Evolutionary conservation across 2,888 invertebrate genomes (phyloP), one percentile per base, ranked within the genome.

Genomic region (Poecilus cupreus): DNA sequence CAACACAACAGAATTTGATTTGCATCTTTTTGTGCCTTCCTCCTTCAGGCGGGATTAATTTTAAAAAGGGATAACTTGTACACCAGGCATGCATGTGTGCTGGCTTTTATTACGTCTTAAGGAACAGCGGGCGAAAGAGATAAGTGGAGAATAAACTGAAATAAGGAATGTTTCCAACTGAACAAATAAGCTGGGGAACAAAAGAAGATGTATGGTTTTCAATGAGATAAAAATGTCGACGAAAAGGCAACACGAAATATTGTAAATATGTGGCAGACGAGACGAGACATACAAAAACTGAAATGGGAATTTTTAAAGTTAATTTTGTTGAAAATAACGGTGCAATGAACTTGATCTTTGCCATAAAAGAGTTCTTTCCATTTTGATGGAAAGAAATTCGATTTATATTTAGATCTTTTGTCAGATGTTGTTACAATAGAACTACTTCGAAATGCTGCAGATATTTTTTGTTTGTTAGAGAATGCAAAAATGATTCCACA

Each of bases 81-180:
- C 22, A 26, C 20, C 54, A 18, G n/a, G 10, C 54, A 22, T 54
- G 22, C 54, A 54, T 22, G 18, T 18, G 22, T 54, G 22, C 54
- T 6, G 22, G 20, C 8, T 54, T 54, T 54, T 54, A 54, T 54
- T 22, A 54, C 54, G n/a, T 54, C 54, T 10, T 54, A 54, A 54
- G 22, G 22, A 54, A 54, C 54, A 54, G 10, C 20, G 54, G 13
- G 24, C 26, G 24, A 26, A 43, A 60, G 60, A 26, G 26, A 13
- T 26, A 26, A 26, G 60, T n/a, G 60, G 57, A 57, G n/a, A 57
- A 24, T 57, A 57, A 57, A 57, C 57, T 22, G n/a, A 60, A 60
- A 60, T 26, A 54, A 54, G 54, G n/a, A 54, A 54, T 54, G 26
- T 60, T 60, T 60, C 60, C 26, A 32, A 24, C 22, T 54, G 54